Evolutionary conservation across 2,113 vertebrate species (phyloP).

Genomic region (Petaurus breviceps): DNA sequence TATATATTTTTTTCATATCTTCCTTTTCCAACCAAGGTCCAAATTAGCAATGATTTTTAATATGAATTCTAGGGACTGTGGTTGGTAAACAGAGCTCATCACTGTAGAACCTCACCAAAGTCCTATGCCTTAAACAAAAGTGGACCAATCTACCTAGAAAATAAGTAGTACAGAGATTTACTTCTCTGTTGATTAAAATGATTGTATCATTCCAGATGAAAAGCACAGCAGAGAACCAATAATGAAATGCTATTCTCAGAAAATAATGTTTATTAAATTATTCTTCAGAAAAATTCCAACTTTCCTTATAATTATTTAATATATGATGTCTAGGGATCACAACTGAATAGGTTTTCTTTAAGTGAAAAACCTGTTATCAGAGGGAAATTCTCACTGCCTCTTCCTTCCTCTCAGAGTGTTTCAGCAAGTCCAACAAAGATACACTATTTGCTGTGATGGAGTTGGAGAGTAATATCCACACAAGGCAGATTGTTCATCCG

Average conservation of each 20-base stretch:
- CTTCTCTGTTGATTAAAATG: background rate
- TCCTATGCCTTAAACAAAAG: background rate
- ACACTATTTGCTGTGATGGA: conserved; percentile 73
- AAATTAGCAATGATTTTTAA: background rate
- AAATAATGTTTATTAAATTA: background rate
- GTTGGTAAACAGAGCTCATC: background rate
- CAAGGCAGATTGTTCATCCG: conserved; percentile 60
- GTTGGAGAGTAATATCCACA: conserved; percentile 72
- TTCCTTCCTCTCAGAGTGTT: conserved; percentile 84
- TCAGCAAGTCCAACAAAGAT: conserved; percentile 76
- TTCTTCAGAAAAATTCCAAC: conserved; percentile 57
- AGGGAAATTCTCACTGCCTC: conserved; percentile 84
- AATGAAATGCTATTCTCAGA: conserved; percentile 13
- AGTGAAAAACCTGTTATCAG: conserved; percentile 80
- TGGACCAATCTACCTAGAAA: conserved; percentile 39
- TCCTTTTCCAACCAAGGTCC: background rate
- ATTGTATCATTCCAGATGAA: conserved; percentile 39
- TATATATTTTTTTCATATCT: background rate
- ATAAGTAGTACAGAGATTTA: conserved; percentile 20
- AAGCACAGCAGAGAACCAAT: conserved; percentile 27
- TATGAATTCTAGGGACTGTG: background rate
- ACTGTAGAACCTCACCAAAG: conserved; percentile 1
- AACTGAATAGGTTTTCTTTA: conserved; percentile 79
- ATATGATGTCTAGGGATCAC: conserved; percentile 73
- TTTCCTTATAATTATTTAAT: conserved; percentile 68